These are phyloP conservation scores for Aporophyla nigra DNA, from an alignment of 2,888 invertebrate species.

Conservation along the genomic window DNA sequence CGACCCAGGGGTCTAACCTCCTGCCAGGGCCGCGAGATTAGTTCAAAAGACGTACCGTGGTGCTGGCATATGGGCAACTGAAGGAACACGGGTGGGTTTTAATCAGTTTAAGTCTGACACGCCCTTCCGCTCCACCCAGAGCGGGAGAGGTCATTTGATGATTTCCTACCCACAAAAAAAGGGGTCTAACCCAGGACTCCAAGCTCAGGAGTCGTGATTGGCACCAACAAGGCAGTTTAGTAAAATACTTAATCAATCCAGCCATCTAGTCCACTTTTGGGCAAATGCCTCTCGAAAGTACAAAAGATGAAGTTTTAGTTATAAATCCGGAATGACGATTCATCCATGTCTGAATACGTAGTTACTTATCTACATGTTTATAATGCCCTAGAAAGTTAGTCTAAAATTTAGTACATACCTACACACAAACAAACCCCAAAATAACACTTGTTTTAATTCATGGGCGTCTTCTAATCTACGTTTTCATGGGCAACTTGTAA, in stretches of 20 bases:
- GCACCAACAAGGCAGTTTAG: not conserved
- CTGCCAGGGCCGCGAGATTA: too few relatives aligned
- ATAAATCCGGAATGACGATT: too few relatives aligned
- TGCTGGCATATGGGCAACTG: too few relatives aligned
- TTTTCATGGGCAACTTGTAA: slow-evolving; percentile 42
- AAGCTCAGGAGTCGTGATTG: not conserved
- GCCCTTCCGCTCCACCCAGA: too few relatives aligned
- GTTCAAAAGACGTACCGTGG: too few relatives aligned
- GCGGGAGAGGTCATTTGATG: too few relatives aligned
- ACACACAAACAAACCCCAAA: not conserved
- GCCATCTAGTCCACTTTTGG: too few relatives aligned
- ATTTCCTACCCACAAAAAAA: too few relatives aligned
- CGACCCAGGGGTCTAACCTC: not conserved
- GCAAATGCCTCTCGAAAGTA: not conserved
- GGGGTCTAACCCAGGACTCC: too few relatives aligned
- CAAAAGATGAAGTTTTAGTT: not conserved
- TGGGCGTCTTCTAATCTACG: slow-evolving; percentile 31
- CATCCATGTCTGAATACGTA: not conserved
- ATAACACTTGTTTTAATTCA: slow-evolving; percentile 37
- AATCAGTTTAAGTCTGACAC: too few relatives aligned
- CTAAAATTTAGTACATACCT: not conserved
- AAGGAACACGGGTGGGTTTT: too few relatives aligned
- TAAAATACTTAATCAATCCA: not conserved
- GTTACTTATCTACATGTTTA: not conserved
- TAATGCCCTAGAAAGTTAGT: slow-evolving; percentile 9